Percentiles rank a stretch among this genome's conserved stretches.
These are phyloP conservation scores for Nymphalis c-album DNA, from an alignment of 2,888 invertebrate genomes.

Conservation along the genomic window DNA sequence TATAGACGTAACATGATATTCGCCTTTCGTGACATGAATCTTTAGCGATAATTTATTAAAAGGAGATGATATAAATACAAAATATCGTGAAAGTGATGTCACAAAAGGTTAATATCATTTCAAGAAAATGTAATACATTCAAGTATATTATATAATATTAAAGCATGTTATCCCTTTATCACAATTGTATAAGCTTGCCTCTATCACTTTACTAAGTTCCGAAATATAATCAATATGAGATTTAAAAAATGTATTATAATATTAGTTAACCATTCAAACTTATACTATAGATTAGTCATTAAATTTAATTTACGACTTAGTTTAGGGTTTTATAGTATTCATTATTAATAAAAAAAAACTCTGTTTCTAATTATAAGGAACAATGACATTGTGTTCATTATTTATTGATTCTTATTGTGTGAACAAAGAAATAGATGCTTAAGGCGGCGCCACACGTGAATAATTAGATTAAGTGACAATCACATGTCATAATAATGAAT, in stretches of 20 bases:
- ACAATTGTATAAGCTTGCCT: constrained; percentile 23
- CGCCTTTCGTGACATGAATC: constrained; percentile 12
- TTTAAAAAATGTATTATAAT: constrained; percentile 38
- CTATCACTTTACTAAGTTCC: constrained; percentile 29
- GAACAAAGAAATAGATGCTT: constrained; percentile 50
- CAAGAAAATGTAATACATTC: background rate
- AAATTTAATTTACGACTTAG: constrained; percentile 29
- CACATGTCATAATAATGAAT: background rate
- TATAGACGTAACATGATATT: constrained; percentile 53
- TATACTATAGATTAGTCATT: constrained; percentile 37
- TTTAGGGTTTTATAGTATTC: constrained; percentile 62
- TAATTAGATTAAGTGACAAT: constrained; percentile 24
- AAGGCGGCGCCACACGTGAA: constrained; percentile 43
- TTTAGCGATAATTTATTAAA: constrained; percentile 10
- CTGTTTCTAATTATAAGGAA: constrained; percentile 50
- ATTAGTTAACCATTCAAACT: constrained; percentile 38
- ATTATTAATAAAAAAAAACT: constrained; percentile 47
- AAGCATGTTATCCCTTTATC: constrained; percentile 19
- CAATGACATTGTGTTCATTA: constrained; percentile 60
- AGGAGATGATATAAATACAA: constrained; percentile 5
- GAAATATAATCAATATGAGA: constrained; percentile 34
- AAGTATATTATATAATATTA: constrained; percentile 2
- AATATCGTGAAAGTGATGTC: background rate
- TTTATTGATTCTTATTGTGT: constrained; percentile 63
- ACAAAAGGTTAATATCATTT: constrained; percentile 17